phyloP scores from a whole-genome alignment of 2,888 invertebrate species.

The Clivina fossor region DNA sequence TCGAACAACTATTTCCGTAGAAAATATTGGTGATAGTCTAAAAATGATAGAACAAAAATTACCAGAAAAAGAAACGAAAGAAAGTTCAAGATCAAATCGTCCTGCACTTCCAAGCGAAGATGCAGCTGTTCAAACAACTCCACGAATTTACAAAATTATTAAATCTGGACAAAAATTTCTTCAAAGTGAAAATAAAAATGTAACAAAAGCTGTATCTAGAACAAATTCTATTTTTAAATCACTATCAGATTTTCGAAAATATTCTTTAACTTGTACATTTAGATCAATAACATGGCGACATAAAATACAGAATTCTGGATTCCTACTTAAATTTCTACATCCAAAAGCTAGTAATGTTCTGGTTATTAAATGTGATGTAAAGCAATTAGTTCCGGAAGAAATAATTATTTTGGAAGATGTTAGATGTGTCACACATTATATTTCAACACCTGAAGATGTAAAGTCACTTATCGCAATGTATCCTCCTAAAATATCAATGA shows the following conservation, averaged over 20 bases:
- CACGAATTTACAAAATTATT: too few species aligned
- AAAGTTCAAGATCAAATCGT: too few species aligned
- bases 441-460: slow-evolving; percentile 44
- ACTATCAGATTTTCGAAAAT: neutral
- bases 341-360: slow-evolving; percentile 46
- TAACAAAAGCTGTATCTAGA: too few species aligned
- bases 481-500: slow-evolving; percentile 44
- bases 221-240: too few species aligned
- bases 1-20: too few species aligned
- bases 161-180: too few species aligned
- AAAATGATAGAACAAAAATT: too few species aligned
- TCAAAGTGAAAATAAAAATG: too few species aligned
- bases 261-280: neutral
- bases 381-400: slow-evolving; percentile 42
- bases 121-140: too few species aligned
- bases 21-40: too few species aligned
- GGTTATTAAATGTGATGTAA: slow-evolving; percentile 38
- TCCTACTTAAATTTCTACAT: slow-evolving; percentile 48
- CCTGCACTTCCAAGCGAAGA: too few species aligned
- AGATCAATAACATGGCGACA: slow-evolving; percentile 13
- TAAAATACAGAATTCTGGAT: slow-evolving; percentile 5
- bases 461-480: slow-evolving; percentile 44
- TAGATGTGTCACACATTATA: slow-evolving; percentile 44
- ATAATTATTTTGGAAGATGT: slow-evolving; percentile 42
- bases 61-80: too few species aligned